These are phyloP conservation scores for Agonopterix alstromeriana DNA, from an alignment of 2,888 invertebrate species.

Conservation along the genomic window DNA sequence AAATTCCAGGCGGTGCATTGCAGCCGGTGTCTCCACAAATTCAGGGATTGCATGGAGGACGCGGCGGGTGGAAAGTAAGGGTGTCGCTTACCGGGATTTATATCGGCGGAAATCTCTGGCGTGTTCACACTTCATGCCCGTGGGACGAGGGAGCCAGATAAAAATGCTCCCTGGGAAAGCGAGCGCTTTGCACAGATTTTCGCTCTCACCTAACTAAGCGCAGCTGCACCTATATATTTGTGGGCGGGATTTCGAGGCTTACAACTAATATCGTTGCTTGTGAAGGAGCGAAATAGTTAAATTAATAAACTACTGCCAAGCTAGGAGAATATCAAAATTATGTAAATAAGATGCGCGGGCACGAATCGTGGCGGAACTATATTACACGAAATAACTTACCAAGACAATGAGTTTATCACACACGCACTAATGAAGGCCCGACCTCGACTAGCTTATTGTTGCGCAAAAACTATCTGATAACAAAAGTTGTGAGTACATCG, in stretches of 20 bases:
- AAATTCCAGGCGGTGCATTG: slow-evolving; percentile 50
- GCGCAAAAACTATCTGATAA: slow-evolving; percentile 16
- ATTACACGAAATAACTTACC: slow-evolving; percentile 4
- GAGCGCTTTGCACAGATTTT: slow-evolving; percentile 44
- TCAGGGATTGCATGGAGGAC: slow-evolving; percentile 47
- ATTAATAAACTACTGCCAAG: too few relatives aligned
- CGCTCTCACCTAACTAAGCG: slow-evolving; percentile 10
- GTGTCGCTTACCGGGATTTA: slow-evolving; percentile 63
- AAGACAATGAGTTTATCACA: slow-evolving; percentile 5
- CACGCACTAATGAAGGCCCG: slow-evolving; percentile 8
- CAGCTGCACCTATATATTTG: slow-evolving; percentile 4
- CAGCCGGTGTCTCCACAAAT: slow-evolving; percentile 54
- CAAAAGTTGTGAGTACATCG: slow-evolving; percentile 16
- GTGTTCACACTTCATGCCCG: slow-evolving; percentile 57
- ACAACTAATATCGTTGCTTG: slow-evolving; percentile 3
- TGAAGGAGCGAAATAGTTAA: background rate
- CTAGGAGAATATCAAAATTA: too few relatives aligned
- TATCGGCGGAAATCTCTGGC: slow-evolving; percentile 61
- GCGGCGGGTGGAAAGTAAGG: slow-evolving; percentile 49
- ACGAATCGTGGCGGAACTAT: background rate
- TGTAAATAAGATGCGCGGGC: too few relatives aligned
- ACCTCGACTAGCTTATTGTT: slow-evolving; percentile 8
- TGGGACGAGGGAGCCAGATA: slow-evolving; percentile 39
- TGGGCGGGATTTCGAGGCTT: slow-evolving; percentile 5
- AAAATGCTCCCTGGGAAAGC: slow-evolving; percentile 44